A percentile compares a stretch with the other conserved stretches of the same genome.
phyloP scores from a whole-genome alignment of 2,797 vertebrate species.

The Coracias cyanogaster region DNA sequence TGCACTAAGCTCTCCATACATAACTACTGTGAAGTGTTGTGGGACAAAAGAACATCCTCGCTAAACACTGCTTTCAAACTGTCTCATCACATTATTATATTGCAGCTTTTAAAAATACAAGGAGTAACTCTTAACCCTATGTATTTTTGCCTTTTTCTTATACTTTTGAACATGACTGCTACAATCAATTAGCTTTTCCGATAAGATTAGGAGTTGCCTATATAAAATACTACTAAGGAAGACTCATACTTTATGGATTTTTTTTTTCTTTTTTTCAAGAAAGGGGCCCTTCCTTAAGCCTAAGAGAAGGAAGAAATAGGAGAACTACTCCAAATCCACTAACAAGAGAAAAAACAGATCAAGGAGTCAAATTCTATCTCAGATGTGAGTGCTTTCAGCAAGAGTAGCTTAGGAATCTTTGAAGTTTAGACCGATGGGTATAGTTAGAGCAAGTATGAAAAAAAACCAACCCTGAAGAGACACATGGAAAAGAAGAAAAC shows the following conservation, averaged over 20 bases:
- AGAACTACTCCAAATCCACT: neutral
- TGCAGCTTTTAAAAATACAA: neutral
- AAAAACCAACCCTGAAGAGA: too few species aligned
- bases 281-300: neutral
- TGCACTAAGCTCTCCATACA: neutral
- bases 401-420: neutral
- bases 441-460: neutral
- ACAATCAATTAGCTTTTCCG: neutral
- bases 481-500: accelerated
- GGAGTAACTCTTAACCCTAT: neutral
- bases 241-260: neutral
- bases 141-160: neutral
- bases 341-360: neutral
- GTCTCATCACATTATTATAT: neutral
- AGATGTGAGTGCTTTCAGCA: neutral
- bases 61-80: neutral
- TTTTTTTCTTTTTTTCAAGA: neutral
- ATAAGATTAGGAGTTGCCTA: neutral
- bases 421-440: neutral
- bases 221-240: neutral
- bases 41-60: neutral
- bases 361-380: neutral
- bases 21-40: neutral
- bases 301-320: neutral
- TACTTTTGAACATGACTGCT: neutral